phyloP scores from a whole-genome alignment of 2,113 vertebrate genomes.

The Sorex araneus region DNA sequence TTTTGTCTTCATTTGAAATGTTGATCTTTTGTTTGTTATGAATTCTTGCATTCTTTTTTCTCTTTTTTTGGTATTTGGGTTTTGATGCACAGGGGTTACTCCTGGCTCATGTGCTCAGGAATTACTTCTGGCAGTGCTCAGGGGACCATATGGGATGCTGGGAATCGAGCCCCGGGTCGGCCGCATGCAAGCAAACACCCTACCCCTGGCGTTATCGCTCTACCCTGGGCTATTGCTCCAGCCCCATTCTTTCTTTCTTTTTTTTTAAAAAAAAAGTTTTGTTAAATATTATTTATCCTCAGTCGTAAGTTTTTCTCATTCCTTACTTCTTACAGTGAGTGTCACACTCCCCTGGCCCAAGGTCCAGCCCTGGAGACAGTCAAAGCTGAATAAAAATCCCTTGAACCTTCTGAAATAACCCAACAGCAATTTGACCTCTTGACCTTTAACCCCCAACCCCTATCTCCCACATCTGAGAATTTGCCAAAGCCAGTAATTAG shows the following conservation, averaged over 20 bases:
- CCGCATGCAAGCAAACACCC: no score
- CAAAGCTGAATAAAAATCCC: neutral
- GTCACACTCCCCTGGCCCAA: neutral
- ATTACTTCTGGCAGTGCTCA: no score
- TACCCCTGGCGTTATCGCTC: no score
- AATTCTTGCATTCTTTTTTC: neutral
- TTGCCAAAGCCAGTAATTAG: neutral
- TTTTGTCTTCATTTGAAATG: neutral
- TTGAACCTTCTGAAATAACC: neutral
- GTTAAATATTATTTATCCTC: slow-evolving; percentile 4
- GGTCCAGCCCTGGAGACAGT: neutral
- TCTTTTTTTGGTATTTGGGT: no score
- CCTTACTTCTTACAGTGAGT: neutral
- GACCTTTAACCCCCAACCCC: neutral
- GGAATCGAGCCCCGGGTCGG: no score
- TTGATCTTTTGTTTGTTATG: neutral
- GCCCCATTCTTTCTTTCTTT: no score
- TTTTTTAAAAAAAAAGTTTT: neutral
- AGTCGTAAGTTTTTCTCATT: neutral
- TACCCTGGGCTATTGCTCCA: no score
- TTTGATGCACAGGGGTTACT: no score
- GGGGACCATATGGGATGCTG: no score
- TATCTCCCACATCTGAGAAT: neutral
- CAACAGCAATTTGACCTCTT: neutral
- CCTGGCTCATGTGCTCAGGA: no score